Evolutionary conservation across 2,888 invertebrate genomes (phyloP), one percentile per base, ranked within the genome.

Genomic region (Caenorhabditis parvicauda): DNA sequence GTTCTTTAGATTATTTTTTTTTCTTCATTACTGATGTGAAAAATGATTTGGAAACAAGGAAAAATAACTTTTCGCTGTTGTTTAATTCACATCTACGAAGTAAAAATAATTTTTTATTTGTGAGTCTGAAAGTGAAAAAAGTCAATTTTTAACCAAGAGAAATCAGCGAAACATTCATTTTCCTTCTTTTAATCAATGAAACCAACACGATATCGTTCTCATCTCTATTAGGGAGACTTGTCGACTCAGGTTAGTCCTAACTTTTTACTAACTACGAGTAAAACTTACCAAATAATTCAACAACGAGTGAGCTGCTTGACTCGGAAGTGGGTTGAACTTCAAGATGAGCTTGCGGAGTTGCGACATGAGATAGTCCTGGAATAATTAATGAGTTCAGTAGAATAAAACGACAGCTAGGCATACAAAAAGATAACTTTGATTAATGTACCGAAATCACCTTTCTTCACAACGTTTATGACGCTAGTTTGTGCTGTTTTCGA

Each of bases 271-370:
- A 7, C 17, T n/a, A 17, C 39, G 7, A 24, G 3, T 9, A 35
- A 2, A 3, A 65, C 78, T 74, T 71, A 85, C 96, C 75, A 98
- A 90, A 78, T 98, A 96, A 85, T 99, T 99, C 83, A 96, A 95
- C 1, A 99, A 83, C 0, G 93, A 92, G 83, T 95, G 96, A 0
- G 98, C 98, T 0, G 96, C 94, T 83, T 99, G 96, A 6, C 84
- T 82, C 3, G 86, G 86, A 14, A 86, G 75, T 14, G 83, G 82
- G 25, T 82, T 82, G 67, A 84, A 80, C 28, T 70, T 60, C 70
- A 92, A 91, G 0, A 96, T 94, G 58, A 96, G 83, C 43, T 91
- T 88, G 1, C 92, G 91, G 45, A 94, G 90, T 81, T 93, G 92
- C 55, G 94, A 86, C 62, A 96, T 90, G 49, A 98, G 85, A 79